Evolutionary conservation across 2,888 invertebrate species (phyloP), one percentile per base, ranked within the genome.

Genomic region (Pandemis corylana): DNA sequence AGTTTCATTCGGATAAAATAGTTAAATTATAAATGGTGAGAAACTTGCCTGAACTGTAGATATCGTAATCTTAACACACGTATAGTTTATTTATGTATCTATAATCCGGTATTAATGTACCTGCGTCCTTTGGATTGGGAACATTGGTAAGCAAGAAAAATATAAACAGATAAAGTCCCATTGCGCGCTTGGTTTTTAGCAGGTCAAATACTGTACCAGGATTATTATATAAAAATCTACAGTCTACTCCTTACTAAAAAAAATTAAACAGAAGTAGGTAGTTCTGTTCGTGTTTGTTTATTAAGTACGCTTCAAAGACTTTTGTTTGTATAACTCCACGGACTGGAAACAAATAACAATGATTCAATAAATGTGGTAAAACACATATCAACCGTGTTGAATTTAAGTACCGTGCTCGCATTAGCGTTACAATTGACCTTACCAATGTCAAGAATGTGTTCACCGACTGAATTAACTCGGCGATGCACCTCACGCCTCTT

Each of bases 401-500:
- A 44, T 15, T 10, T 10, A 20, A 84, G 15, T 53, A 7, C 53
- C 82, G 81, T 81, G 81, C 82, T 80, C 81, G 20, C 51, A 53
- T 83, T 78, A 83, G 76, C 79, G 79, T 82, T 83, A 87, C 80
- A 87, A 86, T 87, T 87, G 87, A 89, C 88, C 88, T 83, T 84
- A 81, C 79, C 89, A 90, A 91, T 91, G 90, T 88, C 82, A 89
- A 78, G 76, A 76, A 82, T 87, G 84, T 86, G 84, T 79, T 90
- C 89, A 89, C 89, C 84, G 86, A 83, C 82, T 76, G 83, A 85
- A 88, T 90, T 89, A 89, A 85, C 88, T 86, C 87, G 80, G 84
- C 74, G 79, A 77, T 86, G 83, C 84, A 63, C 67, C 62, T 36
- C 36, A 44, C 53, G 53, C 42, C 44, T 28, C 66, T 10, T 5